phyloP scores from a whole-genome alignment of 1,140 invertebrate genomes.

The Armadillidium nasatum region DNA sequence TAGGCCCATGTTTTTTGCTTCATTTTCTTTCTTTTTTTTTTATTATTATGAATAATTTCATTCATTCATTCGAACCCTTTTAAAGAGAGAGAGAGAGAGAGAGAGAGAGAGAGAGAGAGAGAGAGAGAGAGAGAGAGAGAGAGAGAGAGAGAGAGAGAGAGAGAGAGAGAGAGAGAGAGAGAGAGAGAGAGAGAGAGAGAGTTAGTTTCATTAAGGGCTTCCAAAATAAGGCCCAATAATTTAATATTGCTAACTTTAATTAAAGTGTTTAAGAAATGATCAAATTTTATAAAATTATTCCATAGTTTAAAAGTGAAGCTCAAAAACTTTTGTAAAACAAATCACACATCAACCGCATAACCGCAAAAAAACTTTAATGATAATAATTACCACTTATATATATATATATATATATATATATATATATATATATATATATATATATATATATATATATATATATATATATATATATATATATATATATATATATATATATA shows the following conservation, averaged over 20 bases:
- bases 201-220: neutral
- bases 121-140: no score
- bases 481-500: neutral
- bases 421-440: conserved; percentile 6
- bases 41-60: neutral
- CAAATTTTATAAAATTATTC: no score
- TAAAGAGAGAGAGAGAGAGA: neutral
- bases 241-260: no score
- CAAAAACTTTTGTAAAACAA: neutral
- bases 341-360: neutral
- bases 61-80: neutral
- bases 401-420: conserved; percentile 6
- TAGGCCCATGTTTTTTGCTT: neutral
- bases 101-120: conserved; percentile 2
- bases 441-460: no score
- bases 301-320: no score
- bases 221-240: no score
- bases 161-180: conserved; percentile 3
- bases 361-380: neutral
- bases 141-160: no score
- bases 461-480: no score
- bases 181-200: neutral
- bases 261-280: no score
- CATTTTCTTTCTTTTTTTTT: neutral
- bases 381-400: no score